Conservation (phyloP, 2,797 vertebrate genomes). For the Acanthornis magna region DNA sequence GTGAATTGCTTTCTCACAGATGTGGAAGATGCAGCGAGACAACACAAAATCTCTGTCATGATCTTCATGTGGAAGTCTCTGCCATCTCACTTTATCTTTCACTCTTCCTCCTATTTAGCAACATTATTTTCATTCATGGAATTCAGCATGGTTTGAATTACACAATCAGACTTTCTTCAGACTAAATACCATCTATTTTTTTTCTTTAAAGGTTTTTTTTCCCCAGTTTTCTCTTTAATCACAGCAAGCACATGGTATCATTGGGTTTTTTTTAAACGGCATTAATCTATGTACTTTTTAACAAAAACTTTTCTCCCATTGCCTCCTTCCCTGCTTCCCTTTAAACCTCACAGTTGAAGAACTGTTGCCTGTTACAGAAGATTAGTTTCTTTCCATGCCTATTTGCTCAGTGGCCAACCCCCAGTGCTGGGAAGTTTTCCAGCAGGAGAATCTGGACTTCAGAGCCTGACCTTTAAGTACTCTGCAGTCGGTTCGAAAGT, state of each 20-base stretch:
- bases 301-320: neutral
- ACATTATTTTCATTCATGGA: neutral
- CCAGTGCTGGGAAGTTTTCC: neutral
- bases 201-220: neutral
- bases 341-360: neutral
- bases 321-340: neutral
- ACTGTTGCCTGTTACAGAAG: neutral
- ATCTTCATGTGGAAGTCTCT: neutral
- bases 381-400: neutral
- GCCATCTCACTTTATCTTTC: neutral
- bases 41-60: neutral
- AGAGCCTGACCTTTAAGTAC: neutral
- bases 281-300: neutral
- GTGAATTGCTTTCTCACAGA: neutral
- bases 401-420: neutral
- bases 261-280: fast-evolving
- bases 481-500: neutral
- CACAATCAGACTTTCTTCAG: neutral
- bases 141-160: neutral
- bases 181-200: neutral
- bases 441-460: neutral
- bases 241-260: neutral
- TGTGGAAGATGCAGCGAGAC: neutral
- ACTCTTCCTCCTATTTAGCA: neutral
- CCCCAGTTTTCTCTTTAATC: neutral